A percentile compares a stretch with the other conserved stretches of the same genome.
These are phyloP conservation scores for Odontocolon sp. DNA, from an alignment of 2,888 invertebrate genomes.

Conservation along the genomic window DNA sequence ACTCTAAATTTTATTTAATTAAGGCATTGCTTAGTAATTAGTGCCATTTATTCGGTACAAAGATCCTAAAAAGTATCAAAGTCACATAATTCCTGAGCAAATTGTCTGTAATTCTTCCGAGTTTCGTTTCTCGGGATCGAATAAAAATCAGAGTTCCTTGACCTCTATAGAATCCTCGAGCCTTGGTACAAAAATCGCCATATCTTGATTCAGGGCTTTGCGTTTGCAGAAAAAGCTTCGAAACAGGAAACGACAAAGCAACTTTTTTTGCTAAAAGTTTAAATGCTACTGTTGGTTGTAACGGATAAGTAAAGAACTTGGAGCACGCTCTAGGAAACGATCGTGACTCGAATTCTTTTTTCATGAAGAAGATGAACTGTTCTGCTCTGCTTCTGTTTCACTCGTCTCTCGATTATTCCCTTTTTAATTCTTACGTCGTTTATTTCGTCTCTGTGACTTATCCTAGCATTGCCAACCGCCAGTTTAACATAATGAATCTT, in stretches of 20 bases:
- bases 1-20: too few species aligned
- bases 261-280: conserved; percentile 33
- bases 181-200: neutral
- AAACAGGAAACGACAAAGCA: conserved; percentile 30
- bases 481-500: conserved; percentile 28
- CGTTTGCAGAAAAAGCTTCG: neutral
- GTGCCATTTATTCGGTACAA: too few species aligned
- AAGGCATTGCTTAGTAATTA: too few species aligned
- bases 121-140: neutral
- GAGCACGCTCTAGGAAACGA: conserved; percentile 51
- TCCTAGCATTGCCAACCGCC: neutral
- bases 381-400: conserved; percentile 23
- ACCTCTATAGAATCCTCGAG: conserved; percentile 3
- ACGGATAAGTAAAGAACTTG: conserved; percentile 44
- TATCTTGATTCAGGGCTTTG: neutral
- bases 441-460: neutral
- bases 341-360: conserved; percentile 63
- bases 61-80: too few species aligned
- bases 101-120: neutral
- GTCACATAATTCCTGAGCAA: neutral
- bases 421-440: conserved; percentile 40
- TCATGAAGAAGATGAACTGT: conserved; percentile 42
- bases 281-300: conserved; percentile 24
- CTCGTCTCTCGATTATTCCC: conserved; percentile 20
- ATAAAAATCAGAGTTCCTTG: conserved; percentile 2